Conservation (phyloP, 2,113 vertebrate genomes). For the Prochilodus magdalenae region DNA sequence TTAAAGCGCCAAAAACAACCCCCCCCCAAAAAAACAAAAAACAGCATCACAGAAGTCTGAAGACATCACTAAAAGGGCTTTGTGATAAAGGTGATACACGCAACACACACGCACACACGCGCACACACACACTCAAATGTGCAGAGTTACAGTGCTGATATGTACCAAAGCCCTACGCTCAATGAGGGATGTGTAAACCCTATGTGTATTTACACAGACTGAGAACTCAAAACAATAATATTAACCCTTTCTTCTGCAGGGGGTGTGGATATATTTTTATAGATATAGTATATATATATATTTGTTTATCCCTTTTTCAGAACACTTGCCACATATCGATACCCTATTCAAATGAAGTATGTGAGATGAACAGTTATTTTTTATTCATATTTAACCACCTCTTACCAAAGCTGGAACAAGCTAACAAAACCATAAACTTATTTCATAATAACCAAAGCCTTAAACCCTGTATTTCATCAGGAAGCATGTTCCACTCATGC, state of each 20-base stretch:
- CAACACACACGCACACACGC: slow-evolving; percentile 47
- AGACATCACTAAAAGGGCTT: slow-evolving; percentile 49
- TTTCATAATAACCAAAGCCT: slow-evolving; percentile 43
- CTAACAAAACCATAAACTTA: slow-evolving; percentile 19
- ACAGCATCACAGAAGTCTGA: slow-evolving; percentile 61
- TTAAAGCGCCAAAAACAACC: slow-evolving; percentile 39
- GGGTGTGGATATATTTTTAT: background rate
- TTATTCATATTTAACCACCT: background rate
- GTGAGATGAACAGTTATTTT: slow-evolving; percentile 16
- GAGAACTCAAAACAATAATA: background rate
- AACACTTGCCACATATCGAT: background rate
- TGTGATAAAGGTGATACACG: slow-evolving; percentile 45
- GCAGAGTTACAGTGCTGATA: slow-evolving; percentile 54
- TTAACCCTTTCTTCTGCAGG: background rate
- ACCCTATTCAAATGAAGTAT: slow-evolving; percentile 20
- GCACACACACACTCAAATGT: slow-evolving; percentile 65
- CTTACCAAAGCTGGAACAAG: slow-evolving; percentile 20
- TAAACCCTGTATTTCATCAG: slow-evolving; percentile 41
- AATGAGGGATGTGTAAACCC: slow-evolving; percentile 16
- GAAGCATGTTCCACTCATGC: background rate
- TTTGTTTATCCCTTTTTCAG: background rate
- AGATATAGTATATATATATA: background rate
- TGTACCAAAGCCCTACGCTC: slow-evolving; percentile 46
- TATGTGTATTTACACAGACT: slow-evolving; percentile 45
- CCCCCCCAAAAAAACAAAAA: background rate